Percentiles rank a stretch among this genome's conserved stretches.
Conservation (phyloP, 1,140 invertebrate species). For the honey bee (Apis mellifera) region DNA sequence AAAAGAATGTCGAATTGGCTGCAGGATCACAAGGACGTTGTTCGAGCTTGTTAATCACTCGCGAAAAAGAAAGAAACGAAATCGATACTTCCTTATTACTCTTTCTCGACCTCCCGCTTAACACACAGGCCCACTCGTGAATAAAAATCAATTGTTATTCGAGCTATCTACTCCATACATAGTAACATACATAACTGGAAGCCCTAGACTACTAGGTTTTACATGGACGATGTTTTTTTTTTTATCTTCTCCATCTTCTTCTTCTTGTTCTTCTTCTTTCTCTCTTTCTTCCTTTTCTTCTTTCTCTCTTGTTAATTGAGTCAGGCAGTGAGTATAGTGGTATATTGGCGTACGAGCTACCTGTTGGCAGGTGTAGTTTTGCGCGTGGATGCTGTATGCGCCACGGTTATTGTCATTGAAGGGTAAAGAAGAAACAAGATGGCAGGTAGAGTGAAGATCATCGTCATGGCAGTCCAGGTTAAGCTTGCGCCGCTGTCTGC, state of each 20-base stretch:
- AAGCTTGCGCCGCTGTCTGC: slow-evolving; percentile 39
- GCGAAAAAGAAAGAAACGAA: too few relatives aligned
- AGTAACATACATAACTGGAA: slow-evolving; percentile 81
- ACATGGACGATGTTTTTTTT: slow-evolving; percentile 77
- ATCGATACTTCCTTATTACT: neutral
- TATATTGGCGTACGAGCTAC: slow-evolving; percentile 53
- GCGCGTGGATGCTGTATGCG: neutral
- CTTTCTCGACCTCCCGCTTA: neutral
- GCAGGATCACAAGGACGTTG: too few relatives aligned
- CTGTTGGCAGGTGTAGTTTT: slow-evolving; percentile 25
- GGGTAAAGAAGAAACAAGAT: slow-evolving; percentile 47
- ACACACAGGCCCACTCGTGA: slow-evolving; percentile 58
- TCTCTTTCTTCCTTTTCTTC: too few relatives aligned
- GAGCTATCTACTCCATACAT: slow-evolving; percentile 79
- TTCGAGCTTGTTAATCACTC: too few relatives aligned
- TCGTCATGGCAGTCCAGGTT: slow-evolving; percentile 51
- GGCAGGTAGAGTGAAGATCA: slow-evolving; percentile 25
- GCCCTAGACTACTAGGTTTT: slow-evolving; percentile 82
- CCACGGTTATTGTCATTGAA: slow-evolving; percentile 38
- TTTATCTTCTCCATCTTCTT: slow-evolving; percentile 24
- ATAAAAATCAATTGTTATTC: slow-evolving; percentile 77
- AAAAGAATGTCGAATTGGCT: too few relatives aligned
- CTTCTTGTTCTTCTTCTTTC: neutral
- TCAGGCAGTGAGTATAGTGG: slow-evolving; percentile 56
- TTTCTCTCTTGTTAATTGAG: slow-evolving; percentile 59